phyloP scores from a whole-genome alignment of 1,140 invertebrate genomes.

The Trachymyrmex septentrionalis region DNA sequence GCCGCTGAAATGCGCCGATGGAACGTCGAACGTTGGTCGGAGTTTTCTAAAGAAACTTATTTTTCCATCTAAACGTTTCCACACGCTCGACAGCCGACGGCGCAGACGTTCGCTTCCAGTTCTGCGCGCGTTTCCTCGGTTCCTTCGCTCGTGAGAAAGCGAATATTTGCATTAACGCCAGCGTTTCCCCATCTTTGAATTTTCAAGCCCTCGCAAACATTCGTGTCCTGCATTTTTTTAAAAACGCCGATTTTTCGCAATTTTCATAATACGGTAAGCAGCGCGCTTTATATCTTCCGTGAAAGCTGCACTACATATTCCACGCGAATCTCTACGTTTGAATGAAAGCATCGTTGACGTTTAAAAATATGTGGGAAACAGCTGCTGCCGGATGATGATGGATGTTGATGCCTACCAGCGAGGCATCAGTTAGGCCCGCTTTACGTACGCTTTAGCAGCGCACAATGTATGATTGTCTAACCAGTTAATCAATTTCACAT shows the following conservation, averaged over 20 bases:
- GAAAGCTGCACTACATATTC: neutral
- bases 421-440: slow-evolving; percentile 46
- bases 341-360: neutral
- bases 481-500: slow-evolving; percentile 78
- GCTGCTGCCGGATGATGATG: slow-evolving; percentile 15
- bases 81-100: slow-evolving; percentile 50
- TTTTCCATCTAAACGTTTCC: slow-evolving; percentile 61
- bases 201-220: slow-evolving; percentile 50
- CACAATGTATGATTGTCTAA: slow-evolving; percentile 61
- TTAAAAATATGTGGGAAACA: neutral
- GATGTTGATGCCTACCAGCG: slow-evolving; percentile 42
- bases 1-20: slow-evolving; percentile 52
- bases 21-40: slow-evolving; percentile 53
- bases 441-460: slow-evolving; percentile 69
- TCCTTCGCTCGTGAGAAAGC: slow-evolving; percentile 37
- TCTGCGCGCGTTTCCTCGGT: slow-evolving; percentile 26
- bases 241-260: slow-evolving; percentile 10
- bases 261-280: neutral
- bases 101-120: slow-evolving; percentile 58
- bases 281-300: neutral
- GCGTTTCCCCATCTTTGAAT: slow-evolving; percentile 26
- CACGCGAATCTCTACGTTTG: neutral
- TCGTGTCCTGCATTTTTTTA: slow-evolving; percentile 49
- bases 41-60: slow-evolving; percentile 64
- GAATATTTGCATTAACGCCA: slow-evolving; percentile 57